Evolutionary conservation across 2,113 vertebrate species (phyloP).

Genomic region (Amphiprion percula): DNA sequence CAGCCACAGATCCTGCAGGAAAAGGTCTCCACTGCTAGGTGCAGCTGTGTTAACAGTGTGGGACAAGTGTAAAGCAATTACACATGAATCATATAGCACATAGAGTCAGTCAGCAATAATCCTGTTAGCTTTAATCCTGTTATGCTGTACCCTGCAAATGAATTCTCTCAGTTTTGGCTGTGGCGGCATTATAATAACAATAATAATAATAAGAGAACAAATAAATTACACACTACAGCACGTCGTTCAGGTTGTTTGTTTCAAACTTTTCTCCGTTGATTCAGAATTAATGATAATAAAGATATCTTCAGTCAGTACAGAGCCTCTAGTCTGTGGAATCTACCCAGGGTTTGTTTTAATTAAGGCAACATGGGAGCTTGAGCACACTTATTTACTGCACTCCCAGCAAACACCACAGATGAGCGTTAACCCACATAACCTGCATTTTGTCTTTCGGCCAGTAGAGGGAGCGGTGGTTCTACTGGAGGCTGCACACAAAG

Average conservation of each 20-base stretch:
- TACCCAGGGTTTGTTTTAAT: slow-evolving; percentile 39
- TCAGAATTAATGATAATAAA: slow-evolving; percentile 19
- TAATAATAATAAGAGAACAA: neutral
- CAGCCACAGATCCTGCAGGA: neutral
- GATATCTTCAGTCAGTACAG: neutral
- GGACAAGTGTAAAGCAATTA: slow-evolving; percentile 35
- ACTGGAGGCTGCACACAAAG: slow-evolving; percentile 34
- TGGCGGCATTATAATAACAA: neutral
- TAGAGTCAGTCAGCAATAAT: slow-evolving; percentile 28
- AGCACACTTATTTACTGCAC: slow-evolving; percentile 21
- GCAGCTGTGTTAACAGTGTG: slow-evolving; percentile 22
- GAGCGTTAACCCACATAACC: neutral
- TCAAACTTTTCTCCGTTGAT: neutral
- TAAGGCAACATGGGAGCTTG: slow-evolving; percentile 38
- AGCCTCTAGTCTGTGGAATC: neutral
- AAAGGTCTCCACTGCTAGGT: neutral
- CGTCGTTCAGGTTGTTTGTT: neutral
- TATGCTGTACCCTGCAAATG: slow-evolving; percentile 13
- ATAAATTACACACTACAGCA: neutral
- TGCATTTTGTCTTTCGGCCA: slow-evolving; percentile 58
- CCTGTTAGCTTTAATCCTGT: slow-evolving; percentile 36
- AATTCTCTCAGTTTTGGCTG: neutral
- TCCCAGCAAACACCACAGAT: neutral
- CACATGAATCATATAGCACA: neutral
- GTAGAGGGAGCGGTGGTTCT: slow-evolving; percentile 68